Evolutionary conservation across 2,888 invertebrate genomes (phyloP), one percentile per base, ranked within the genome.

Genomic region (Mythimna ferrago): DNA sequence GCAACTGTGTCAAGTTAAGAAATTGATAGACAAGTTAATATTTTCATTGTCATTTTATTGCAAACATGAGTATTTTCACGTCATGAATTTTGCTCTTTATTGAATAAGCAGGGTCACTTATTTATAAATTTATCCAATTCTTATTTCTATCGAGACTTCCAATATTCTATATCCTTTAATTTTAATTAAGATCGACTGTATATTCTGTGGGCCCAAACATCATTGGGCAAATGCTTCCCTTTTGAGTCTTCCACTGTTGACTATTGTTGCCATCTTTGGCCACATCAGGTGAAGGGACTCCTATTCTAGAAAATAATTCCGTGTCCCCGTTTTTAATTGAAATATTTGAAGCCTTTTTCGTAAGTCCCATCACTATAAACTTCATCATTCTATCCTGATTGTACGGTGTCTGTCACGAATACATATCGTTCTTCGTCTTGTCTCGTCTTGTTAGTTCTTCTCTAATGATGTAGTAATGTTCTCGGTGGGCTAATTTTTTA

Each of bases 351-450:
- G 14, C 26, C 60, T 35, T 60, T 60, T 66, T 14, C 57, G 56
- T 32, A 66, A 62, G 58, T 41, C 38, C 32, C 44, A 19, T 81
- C 53, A 62, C 19, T 60, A 14, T 60, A 21, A 19, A 44, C 35
- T 51, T 44, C 53, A 51, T 58, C 54, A 58, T 68, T 68, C 48
- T 65, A 80, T 89, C 87, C 88, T 89, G 81, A 89, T 91, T 91
- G 89, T 88, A 91, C 87, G 90, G 88, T 88, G 86, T 91, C 90
- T 90, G 81, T 90, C 85, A 86, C 90, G 90, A 91, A 94, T 93
- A 94, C 95, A 94, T 95, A 95, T 95, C 95, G 93, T 93, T 92
- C 87, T 91, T 92, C 90, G 90, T 93, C 92, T 92, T 89, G 92
- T 92, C 92, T 90, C 88, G 89, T 91, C 89, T 91, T 84, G 86